A percentile compares a stretch with the other conserved stretches of the same genome.
Conservation (phyloP, 2,113 vertebrate species). For the Sminthopsis crassicaudata region DNA sequence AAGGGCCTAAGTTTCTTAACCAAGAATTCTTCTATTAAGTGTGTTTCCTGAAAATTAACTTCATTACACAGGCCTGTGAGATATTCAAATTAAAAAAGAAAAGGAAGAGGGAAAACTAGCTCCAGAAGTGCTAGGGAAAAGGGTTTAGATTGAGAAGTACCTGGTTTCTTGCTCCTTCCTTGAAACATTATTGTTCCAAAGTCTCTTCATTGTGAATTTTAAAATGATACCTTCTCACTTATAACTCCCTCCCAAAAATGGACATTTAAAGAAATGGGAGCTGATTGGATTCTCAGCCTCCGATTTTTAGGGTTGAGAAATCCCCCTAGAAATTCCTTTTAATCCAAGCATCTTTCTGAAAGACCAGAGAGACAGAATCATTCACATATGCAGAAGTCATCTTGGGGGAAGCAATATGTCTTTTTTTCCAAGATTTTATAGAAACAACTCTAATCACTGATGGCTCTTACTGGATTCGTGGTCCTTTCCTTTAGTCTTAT, state of each 20-base stretch:
- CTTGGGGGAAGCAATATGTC: slow-evolving; percentile 31
- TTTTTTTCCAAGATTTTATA: background rate
- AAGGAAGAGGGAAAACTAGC: background rate
- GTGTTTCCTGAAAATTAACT: background rate
- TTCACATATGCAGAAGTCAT: background rate
- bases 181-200: background rate
- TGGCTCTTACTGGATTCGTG: background rate
- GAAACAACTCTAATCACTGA: background rate
- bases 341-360: slow-evolving; percentile 38
- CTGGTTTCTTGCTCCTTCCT: background rate
- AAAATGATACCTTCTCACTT: background rate
- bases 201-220: background rate
- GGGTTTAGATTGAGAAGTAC: background rate
- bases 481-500: background rate
- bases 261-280: slow-evolving; percentile 2
- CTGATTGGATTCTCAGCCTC: background rate
- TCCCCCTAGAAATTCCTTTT: slow-evolving; percentile 45
- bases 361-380: background rate
- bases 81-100: background rate
- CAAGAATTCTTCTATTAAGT: background rate
- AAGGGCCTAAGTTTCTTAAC: background rate
- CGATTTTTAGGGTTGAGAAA: slow-evolving; percentile 14
- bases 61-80: background rate
- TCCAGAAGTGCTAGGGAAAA: background rate
- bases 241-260: too few relatives aligned